Base-by-base conservation (phyloP, 2,797 vertebrate genomes). In the Microchirus variegatus region DNA sequence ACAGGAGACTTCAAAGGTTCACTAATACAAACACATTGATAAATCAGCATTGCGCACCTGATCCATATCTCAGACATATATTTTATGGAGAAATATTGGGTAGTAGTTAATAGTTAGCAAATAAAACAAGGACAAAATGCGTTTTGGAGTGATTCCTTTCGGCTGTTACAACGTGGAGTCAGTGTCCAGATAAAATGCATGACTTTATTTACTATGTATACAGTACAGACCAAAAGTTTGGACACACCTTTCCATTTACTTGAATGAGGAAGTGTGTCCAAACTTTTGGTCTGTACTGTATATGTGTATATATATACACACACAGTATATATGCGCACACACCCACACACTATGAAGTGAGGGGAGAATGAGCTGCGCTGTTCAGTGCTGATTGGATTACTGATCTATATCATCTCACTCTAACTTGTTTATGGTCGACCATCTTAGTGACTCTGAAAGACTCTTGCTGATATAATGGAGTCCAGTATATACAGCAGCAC, bases 371-470 rank as follows among this genome's bases (percentile, higher is more conserved):
- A 18, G 50, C 40, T 56, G 17, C 1, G 10, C 10, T 47, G 16
- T 16, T 50, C 35, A 50, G 54, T 63, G 51, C 44, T 63, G 64
- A 77, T 77, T 71, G 37, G 46, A 77, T 84, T 75, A 63, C 59
- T 37, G 53, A 71, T 57, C 45, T 51, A 53, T 55, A 59, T 81
- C 54, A 63, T 70, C 60, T 73, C 49, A 49, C 38, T 64, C 41
- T 78, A 75, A 81, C 49, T 46, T 55, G 50, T 73, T 85, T 53
- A 75, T 53, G 49, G 46, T 50, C 2, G 45, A 35, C 58, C 35
- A 62, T 65, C 43, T 63, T 51, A 67, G 70, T 68, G 46, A 56
- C 62, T 53, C 47, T 60, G 36, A 56, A 51, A 63, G 44, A 61
- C 50, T 65, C 49, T 49, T 13, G 40, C 44, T 57, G 58, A 26